phyloP scores from a whole-genome alignment of 2,797 vertebrate species.

The Aphelocoma californica region DNA sequence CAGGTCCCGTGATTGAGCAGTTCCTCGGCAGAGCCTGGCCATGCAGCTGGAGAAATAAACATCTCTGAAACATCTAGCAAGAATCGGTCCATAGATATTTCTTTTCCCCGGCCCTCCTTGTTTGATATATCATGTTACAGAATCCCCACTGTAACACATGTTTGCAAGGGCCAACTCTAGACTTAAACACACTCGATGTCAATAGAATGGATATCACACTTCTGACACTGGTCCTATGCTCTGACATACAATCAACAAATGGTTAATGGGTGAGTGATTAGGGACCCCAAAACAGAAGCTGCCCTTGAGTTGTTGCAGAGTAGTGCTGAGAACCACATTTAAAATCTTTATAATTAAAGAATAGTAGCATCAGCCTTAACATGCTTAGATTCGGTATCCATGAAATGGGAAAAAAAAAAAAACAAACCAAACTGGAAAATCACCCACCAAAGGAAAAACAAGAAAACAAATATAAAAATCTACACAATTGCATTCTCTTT shows the following conservation, averaged over 20 bases:
- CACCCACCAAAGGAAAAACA: background rate
- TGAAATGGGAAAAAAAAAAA: background rate
- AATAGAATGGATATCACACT: background rate
- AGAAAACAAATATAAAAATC: background rate
- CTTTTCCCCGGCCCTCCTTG: no score
- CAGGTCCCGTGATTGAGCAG: no score
- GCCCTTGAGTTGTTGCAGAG: background rate
- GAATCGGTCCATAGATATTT: no score
- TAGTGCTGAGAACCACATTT: background rate
- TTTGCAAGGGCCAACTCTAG: background rate
- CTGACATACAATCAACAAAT: background rate
- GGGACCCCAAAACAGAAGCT: background rate
- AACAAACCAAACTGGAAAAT: background rate
- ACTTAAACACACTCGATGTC: background rate
- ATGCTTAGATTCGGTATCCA: background rate
- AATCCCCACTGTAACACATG: no score
- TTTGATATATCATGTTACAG: no score
- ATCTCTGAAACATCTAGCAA: no score
- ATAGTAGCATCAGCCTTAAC: background rate
- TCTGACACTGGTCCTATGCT: background rate
- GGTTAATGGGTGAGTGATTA: background rate
- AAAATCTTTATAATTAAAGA: background rate
- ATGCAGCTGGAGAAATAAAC: no score
- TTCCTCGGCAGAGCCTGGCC: no score
- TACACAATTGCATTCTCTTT: background rate